Percentiles rank a stretch among this genome's conserved stretches.
Conservation (phyloP, 2,113 vertebrate species). For the Herpetotheres cachinnans region DNA sequence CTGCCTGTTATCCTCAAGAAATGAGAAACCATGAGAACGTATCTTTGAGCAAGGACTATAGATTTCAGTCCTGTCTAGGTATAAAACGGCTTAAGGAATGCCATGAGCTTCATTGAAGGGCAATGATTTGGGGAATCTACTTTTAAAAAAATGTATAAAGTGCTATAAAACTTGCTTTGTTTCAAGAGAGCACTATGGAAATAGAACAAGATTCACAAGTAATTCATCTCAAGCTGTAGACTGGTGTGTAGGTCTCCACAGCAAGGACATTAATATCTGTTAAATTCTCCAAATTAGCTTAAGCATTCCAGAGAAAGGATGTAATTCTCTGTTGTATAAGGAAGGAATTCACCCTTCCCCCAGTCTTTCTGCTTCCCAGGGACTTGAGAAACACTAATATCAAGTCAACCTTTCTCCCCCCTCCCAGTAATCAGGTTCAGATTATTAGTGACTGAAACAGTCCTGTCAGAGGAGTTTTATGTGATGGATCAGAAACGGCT, state of each 20-base stretch:
- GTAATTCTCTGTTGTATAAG: slow-evolving; percentile 48
- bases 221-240: neutral
- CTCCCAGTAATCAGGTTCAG: neutral
- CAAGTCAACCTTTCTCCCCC: neutral
- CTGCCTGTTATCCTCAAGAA: neutral
- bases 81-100: neutral
- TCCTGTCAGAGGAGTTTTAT: fast-evolving
- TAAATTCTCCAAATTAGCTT: slow-evolving; percentile 57
- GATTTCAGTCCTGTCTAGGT: neutral
- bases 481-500: neutral
- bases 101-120: neutral
- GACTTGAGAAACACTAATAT: neutral
- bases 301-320: slow-evolving; percentile 54
- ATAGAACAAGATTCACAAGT: slow-evolving; percentile 39
- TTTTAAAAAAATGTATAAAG: neutral
- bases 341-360: slow-evolving; percentile 53
- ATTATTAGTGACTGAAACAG: neutral
- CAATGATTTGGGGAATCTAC: neutral
- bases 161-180: slow-evolving; percentile 9
- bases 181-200: slow-evolving; percentile 1
- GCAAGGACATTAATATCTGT: slow-evolving; percentile 36
- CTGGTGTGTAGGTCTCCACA: neutral
- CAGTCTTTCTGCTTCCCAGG: neutral
- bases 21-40: neutral
- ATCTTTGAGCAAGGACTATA: neutral